Percentiles rank a stretch among this genome's conserved stretches.
These are phyloP conservation scores for Drosophila maculinotata DNA, from an alignment of 2,888 invertebrate species.

Conservation along the genomic window DNA sequence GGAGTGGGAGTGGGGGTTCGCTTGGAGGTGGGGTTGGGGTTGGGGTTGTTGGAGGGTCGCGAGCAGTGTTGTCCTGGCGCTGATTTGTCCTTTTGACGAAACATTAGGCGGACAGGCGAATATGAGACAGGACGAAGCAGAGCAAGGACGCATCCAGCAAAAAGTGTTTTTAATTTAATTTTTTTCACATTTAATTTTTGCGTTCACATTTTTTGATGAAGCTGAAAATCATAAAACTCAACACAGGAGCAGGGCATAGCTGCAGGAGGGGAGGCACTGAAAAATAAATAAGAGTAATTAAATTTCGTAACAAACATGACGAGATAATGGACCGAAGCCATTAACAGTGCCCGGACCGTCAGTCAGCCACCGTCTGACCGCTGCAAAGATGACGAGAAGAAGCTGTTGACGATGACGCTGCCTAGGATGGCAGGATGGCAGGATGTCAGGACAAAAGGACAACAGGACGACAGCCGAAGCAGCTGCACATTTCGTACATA, in stretches of 20 bases:
- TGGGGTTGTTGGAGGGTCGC: slow-evolving; percentile 51
- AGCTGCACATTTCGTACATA: slow-evolving; percentile 27
- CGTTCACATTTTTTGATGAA: slow-evolving; percentile 68
- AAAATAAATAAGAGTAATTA: slow-evolving; percentile 85
- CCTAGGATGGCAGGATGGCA: slow-evolving; percentile 5
- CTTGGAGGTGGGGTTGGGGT: too few relatives aligned
- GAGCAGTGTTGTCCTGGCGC: slow-evolving; percentile 32
- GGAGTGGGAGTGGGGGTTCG: too few relatives aligned
- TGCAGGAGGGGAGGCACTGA: slow-evolving; percentile 47
- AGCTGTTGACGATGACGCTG: slow-evolving; percentile 25
- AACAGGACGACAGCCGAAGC: slow-evolving; percentile 5
- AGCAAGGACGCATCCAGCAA: slow-evolving; percentile 51
- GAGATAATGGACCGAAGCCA: slow-evolving; percentile 85
- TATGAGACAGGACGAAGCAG: slow-evolving; percentile 33
- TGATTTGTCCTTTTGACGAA: slow-evolving; percentile 69
- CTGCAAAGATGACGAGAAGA: slow-evolving; percentile 65
- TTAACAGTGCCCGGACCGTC: slow-evolving; percentile 74
- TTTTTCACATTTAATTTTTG: slow-evolving; percentile 73
- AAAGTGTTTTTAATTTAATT: slow-evolving; percentile 79
- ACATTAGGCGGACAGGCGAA: slow-evolving; percentile 65
- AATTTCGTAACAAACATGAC: slow-evolving; percentile 85
- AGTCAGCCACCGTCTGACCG: slow-evolving; percentile 49
- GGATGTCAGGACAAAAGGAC: slow-evolving; percentile 6
- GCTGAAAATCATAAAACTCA: slow-evolving; percentile 74
- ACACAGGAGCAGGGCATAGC: slow-evolving; percentile 12